These are phyloP conservation scores for Vulpes lagopus DNA, from an alignment of 2,113 vertebrate species.

Conservation along the genomic window DNA sequence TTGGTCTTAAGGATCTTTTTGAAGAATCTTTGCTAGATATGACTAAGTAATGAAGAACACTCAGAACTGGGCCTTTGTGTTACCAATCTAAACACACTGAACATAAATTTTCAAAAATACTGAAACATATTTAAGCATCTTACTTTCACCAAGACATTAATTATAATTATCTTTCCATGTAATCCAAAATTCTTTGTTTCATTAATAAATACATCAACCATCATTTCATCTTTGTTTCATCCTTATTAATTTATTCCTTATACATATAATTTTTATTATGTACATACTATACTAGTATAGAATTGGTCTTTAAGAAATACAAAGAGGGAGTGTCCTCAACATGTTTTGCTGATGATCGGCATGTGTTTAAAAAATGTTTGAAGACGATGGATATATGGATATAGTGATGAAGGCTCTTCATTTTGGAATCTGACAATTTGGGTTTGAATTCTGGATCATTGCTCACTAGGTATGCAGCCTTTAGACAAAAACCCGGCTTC, in stretches of 20 bases:
- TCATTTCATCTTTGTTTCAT: neutral
- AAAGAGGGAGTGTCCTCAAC: neutral
- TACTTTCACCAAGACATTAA: slow-evolving; percentile 1
- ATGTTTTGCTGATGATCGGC: neutral
- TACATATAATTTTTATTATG: neutral
- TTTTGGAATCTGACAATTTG: neutral
- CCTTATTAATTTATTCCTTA: neutral
- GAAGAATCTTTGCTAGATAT: neutral
- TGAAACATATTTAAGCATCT: neutral
- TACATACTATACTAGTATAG: neutral
- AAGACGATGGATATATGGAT: neutral
- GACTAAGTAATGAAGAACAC: neutral
- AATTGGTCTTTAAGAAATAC: neutral
- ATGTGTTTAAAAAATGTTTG: neutral
- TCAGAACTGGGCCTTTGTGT: neutral
- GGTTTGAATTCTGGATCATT: neutral
- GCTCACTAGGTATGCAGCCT: neutral
- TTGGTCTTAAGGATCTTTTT: neutral
- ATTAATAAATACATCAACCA: neutral
- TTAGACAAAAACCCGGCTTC: neutral
- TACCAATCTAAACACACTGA: neutral
- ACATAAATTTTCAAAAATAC: neutral
- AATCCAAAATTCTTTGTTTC: neutral
- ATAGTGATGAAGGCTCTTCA: neutral
- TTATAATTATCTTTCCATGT: neutral